A percentile compares a stretch with the other conserved stretches of the same genome.
phyloP scores from a whole-genome alignment of 1,140 invertebrate species.

The Drosophila ercepeae region DNA sequence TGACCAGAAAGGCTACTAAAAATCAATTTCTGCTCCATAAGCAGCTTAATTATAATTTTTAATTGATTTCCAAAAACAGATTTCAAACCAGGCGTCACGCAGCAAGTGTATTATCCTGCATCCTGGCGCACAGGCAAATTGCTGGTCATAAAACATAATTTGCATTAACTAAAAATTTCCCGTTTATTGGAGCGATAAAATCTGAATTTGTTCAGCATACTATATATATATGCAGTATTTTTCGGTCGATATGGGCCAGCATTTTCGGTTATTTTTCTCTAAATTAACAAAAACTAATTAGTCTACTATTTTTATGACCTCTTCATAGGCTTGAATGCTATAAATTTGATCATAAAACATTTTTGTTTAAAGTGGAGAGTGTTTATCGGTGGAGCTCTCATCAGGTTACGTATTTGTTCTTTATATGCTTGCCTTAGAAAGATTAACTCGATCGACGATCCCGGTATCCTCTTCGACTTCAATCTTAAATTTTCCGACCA shows the following conservation, averaged over 20 bases:
- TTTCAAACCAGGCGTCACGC: constrained; percentile 12
- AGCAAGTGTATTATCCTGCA: not conserved
- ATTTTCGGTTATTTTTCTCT: not conserved
- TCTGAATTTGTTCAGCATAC: constrained; percentile 24
- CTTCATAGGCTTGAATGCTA: too few species aligned
- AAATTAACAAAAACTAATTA: constrained; percentile 30
- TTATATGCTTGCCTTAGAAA: too few species aligned
- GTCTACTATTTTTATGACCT: not conserved
- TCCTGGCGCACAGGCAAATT: constrained; percentile 33
- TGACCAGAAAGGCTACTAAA: constrained; percentile 48
- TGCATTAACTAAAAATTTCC: constrained; percentile 25
- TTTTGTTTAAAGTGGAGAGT: not conserved
- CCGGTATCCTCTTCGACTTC: too few species aligned
- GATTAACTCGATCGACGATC: too few species aligned
- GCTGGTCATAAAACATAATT: constrained; percentile 42
- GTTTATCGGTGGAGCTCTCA: too few species aligned
- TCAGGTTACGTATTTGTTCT: too few species aligned
- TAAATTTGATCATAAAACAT: too few species aligned
- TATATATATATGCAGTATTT: constrained; percentile 3
- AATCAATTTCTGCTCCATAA: constrained; percentile 60
- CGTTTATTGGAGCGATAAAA: constrained; percentile 53
- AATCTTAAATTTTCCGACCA: too few species aligned
- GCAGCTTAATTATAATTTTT: constrained; percentile 65
- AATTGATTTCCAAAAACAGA: constrained; percentile 65
- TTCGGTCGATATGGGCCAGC: not conserved